Conservation (phyloP, 1,140 invertebrate genomes). For the Magallana ariakensis region DNA sequence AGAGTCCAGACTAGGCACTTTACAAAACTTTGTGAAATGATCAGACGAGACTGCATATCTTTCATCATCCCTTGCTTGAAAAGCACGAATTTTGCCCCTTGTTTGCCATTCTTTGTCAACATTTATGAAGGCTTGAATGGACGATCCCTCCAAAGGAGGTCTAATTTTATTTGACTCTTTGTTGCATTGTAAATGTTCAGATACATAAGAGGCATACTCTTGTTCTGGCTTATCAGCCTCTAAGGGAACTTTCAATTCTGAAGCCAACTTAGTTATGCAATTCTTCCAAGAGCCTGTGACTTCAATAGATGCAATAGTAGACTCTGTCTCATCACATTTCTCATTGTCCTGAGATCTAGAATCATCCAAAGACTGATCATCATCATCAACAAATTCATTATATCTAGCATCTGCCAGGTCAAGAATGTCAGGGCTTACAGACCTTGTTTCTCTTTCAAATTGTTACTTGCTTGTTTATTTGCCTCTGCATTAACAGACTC, state of each 20-base stretch:
- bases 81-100: too few species aligned
- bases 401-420: neutral
- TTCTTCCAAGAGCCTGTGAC: neutral
- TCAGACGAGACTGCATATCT: too few species aligned
- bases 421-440: neutral
- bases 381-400: too few species aligned
- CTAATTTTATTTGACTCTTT: neutral
- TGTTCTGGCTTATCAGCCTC: constrained; percentile 16
- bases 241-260: neutral
- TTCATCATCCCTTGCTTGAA: too few species aligned
- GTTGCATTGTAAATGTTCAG: neutral
- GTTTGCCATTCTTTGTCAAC: neutral
- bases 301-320: neutral
- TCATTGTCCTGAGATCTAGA: too few species aligned
- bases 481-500: neutral
- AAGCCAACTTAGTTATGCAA: neutral
- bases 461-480: neutral
- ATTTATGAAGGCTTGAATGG: constrained; percentile 10
- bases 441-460: constrained; percentile 3
- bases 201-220: neutral
- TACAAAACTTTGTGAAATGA: too few species aligned
- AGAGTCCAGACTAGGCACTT: too few species aligned
- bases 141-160: neutral
- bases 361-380: too few species aligned
- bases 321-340: neutral